Evolutionary conservation across 2,888 invertebrate species (phyloP), one percentile per base, ranked within the genome.

Genomic region (Stenichneumon culpator): DNA sequence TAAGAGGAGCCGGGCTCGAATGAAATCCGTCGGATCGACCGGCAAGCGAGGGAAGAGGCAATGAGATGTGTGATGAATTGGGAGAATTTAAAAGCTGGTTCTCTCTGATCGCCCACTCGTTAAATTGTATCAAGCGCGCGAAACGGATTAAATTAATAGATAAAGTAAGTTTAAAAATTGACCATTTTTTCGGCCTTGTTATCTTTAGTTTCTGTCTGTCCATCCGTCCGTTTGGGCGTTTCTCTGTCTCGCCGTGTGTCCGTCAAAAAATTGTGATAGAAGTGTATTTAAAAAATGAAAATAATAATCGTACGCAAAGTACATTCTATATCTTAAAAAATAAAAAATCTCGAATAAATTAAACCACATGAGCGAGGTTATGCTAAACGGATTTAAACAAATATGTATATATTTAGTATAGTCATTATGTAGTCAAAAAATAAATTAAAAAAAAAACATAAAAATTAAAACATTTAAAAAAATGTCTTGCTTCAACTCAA

Each of bases 61-160:
- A n/a, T 32, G 32, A 36, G 32, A 39, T 19, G 44, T 16, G 16
- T 16, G 44, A 52, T 32, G 54, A 47, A 67, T 32, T 14, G 28
- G 63, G 47, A 68, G 67, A 44, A 57, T 36, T 52, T 19, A 32
- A 32, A 32, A 63, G 16, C 32, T 16, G 1, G 28, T 54, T 67
- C 39, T 67, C 32, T 39, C 3, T 50, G 36, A 75, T 68, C 78
- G 44, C 28, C 68, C 19, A 69, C 68, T 69, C 57, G 69, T 69
- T 79, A 54, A 68, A 19, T 36, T 36, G 52, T 50, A 78, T 65
- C 50, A 14, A 11, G 22, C 54, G 14, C 69, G n/a, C 28, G 32
- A 32, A 63, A 25, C n/a, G 39, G 1, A 36, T 65, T 67, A 39
- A 39, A 67, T 54, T 11, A 63, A 32, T 7, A 19, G 52, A 54